phyloP scores from a whole-genome alignment of 2,113 vertebrate genomes.

The Pipa parva region DNA sequence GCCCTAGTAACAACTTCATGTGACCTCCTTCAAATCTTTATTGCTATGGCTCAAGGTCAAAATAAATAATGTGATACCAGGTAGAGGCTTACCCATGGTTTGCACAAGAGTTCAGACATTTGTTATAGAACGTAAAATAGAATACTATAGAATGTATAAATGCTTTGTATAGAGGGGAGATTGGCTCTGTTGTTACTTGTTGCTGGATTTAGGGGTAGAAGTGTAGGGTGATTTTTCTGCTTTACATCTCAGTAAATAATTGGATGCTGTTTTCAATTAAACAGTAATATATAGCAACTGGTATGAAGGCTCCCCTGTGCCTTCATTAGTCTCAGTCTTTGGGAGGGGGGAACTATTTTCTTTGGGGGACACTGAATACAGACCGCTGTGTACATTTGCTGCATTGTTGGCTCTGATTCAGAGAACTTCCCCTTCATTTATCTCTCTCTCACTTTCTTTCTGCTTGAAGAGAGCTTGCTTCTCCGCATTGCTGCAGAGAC shows the following conservation, averaged over 20 bases:
- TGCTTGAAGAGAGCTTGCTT: background rate
- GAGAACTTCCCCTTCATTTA: constrained; percentile 1
- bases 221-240: background rate
- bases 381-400: background rate
- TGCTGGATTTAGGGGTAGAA: background rate
- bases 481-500: constrained; percentile 34
- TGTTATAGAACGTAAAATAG: background rate
- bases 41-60: too few relatives aligned
- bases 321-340: too few relatives aligned
- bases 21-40: too few relatives aligned
- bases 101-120: background rate
- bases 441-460: background rate
- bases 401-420: constrained; percentile 20
- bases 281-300: too few relatives aligned
- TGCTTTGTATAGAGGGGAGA: too few relatives aligned
- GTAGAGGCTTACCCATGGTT: background rate
- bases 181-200: background rate
- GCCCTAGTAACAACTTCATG: too few relatives aligned
- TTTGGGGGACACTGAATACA: background rate
- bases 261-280: background rate
- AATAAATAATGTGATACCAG: too few relatives aligned
- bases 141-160: too few relatives aligned
- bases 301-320: too few relatives aligned
- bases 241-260: background rate
- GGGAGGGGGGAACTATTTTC: too few relatives aligned